Base-by-base conservation (phyloP, 2,113 vertebrate genomes). In the Eira barbara region DNA sequence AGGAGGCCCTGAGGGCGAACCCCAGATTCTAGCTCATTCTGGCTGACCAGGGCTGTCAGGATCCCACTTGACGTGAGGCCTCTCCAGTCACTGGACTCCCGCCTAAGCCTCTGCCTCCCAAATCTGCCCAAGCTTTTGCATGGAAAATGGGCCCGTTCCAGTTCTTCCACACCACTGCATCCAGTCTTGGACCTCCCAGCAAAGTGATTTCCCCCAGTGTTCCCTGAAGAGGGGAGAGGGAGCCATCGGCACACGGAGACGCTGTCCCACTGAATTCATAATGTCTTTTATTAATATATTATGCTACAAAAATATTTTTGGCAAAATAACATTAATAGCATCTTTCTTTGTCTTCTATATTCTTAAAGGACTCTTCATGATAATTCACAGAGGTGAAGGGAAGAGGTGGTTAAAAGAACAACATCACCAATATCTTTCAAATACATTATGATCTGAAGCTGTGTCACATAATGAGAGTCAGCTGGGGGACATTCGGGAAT, bases 251-350 rank as follows among this genome's bases (percentile, higher is more conserved):
- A 96, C 71, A 82, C 65, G 45, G 63, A 97, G 21, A 86, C 83
- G 78, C 42, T 36, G 1, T 73, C 45, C 47, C 4, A 0, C 52
- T 31, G 67, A 89, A 98, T 98, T 98, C 98, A 98, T 98, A 98
- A 98, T 97, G 97, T 98, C 97, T 98, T 99, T 99, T 99, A 99
- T 99, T 99, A 98, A 99, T 99, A 99, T 99, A 99, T 99, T 99
- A 99, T 95, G 98, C 98, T 99, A 99, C 98, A 99, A 99, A 99
- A 99, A 99, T 99, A 99, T 98, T 98, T 97, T 99, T 98, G 98
- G 98, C 98, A 99, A 99, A 99, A 99, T 99, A 99, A 99, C 98
- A 98, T 99, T 99, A 99, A 99, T 98, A 99, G 97, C 97, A 99
- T 99, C 98, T 98, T 98, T 98, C 89, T 97, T 98, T 98, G 97